These are phyloP conservation scores for Bombus cullumanus DNA, from an alignment of 1,140 invertebrate species.

Conservation along the genomic window DNA sequence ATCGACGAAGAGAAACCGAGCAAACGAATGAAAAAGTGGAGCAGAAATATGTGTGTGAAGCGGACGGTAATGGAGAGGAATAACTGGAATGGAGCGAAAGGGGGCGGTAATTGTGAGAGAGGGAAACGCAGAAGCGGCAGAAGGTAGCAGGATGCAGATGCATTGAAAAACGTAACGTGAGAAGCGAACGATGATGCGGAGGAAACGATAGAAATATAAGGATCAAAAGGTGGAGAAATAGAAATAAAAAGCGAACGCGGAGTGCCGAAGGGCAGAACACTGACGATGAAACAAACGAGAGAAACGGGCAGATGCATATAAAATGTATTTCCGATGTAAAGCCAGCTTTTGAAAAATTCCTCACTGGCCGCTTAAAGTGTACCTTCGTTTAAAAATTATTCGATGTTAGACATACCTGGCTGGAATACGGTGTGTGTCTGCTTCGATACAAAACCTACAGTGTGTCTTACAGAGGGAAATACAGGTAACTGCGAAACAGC, in stretches of 20 bases:
- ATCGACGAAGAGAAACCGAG: conserved; percentile 12
- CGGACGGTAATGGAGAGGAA: background rate
- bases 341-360: conserved; percentile 4
- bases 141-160: conserved; percentile 17
- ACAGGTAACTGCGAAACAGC: no score
- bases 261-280: background rate
- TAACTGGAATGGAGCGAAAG: conserved; percentile 20
- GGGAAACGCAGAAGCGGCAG: conserved; percentile 23
- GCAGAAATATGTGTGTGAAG: conserved; percentile 39
- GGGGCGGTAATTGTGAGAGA: conserved; percentile 31
- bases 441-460: no score
- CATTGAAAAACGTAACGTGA: conserved; percentile 40
- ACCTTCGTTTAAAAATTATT: conserved; percentile 1
- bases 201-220: conserved; percentile 79
- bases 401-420: background rate
- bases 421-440: background rate
- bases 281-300: background rate
- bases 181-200: conserved; percentile 64
- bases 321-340: background rate
- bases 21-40: conserved; percentile 44
- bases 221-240: conserved; percentile 29
- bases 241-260: conserved; percentile 37
- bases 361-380: background rate
- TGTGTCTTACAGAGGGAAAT: no score
- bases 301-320: background rate